These are phyloP conservation scores for Phrynosoma blainvillii DNA, from an alignment of 2,113 vertebrate species.

Conservation along the genomic window DNA sequence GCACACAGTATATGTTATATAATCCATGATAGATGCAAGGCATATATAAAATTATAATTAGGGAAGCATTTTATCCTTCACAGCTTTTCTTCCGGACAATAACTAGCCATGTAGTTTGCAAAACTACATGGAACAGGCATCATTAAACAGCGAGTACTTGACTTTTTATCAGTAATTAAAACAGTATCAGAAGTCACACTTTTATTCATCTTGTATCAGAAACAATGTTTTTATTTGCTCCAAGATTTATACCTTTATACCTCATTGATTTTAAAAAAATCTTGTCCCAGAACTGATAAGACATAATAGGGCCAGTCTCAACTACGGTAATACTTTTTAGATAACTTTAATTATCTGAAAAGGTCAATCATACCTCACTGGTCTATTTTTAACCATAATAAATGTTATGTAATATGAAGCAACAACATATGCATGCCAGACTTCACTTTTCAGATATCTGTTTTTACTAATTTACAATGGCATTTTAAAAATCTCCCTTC, in stretches of 20 bases:
- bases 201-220: background rate
- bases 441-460: background rate
- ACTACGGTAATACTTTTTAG: background rate
- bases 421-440: background rate
- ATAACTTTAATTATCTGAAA: slow-evolving; percentile 13
- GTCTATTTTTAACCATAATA: background rate
- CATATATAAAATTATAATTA: slow-evolving; percentile 33
- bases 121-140: background rate
- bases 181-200: background rate
- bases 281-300: background rate
- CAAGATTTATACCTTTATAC: background rate
- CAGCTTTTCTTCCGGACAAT: background rate
- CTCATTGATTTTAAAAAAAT: background rate
- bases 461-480: background rate
- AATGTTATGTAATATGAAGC: background rate
- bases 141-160: background rate
- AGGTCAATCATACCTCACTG: background rate
- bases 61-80: background rate
- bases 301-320: background rate
- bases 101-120: background rate
- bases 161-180: background rate
- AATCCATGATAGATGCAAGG: background rate
- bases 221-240: background rate
- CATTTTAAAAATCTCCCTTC: background rate
- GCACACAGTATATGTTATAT: background rate